These are phyloP conservation scores for Drosophila mettleri DNA, from an alignment of 2,888 invertebrate genomes.

Conservation along the genomic window DNA sequence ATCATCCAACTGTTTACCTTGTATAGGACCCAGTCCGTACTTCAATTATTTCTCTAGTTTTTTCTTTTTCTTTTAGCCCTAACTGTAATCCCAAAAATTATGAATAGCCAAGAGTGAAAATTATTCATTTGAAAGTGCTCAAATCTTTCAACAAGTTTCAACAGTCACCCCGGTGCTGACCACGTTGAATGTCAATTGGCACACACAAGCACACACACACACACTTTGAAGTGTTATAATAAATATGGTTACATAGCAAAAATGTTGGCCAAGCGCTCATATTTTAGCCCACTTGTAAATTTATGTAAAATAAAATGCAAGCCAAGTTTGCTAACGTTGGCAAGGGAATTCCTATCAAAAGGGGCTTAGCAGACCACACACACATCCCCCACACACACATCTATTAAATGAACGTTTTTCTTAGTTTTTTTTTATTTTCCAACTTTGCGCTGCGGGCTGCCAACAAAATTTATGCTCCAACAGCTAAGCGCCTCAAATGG, in stretches of 20 bases:
- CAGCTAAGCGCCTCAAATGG: slow-evolving; percentile 58
- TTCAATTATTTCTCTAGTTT: not conserved
- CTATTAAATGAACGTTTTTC: slow-evolving; percentile 30
- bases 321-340: slow-evolving; percentile 31
- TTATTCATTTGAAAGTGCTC: slow-evolving; percentile 52
- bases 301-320: slow-evolving; percentile 58
- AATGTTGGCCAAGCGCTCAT: slow-evolving; percentile 49
- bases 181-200: slow-evolving; percentile 47
- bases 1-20: slow-evolving; percentile 1
- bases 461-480: slow-evolving; percentile 48
- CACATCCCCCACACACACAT: slow-evolving; percentile 13
- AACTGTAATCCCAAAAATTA: slow-evolving; percentile 27
- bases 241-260: slow-evolving; percentile 55
- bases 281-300: slow-evolving; percentile 46
- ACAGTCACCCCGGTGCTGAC: slow-evolving; percentile 25
- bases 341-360: not conserved
- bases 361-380: slow-evolving; percentile 10
- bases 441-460: slow-evolving; percentile 24
- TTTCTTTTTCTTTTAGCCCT: not conserved
- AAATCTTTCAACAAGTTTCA: slow-evolving; percentile 40
- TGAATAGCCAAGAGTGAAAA: slow-evolving; percentile 34
- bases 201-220: slow-evolving; percentile 16
- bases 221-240: slow-evolving; percentile 42
- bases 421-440: slow-evolving; percentile 31
- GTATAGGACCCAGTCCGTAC: not conserved